phyloP scores from a whole-genome alignment of 2,888 invertebrate genomes.

The Sialis lutaria region DNA sequence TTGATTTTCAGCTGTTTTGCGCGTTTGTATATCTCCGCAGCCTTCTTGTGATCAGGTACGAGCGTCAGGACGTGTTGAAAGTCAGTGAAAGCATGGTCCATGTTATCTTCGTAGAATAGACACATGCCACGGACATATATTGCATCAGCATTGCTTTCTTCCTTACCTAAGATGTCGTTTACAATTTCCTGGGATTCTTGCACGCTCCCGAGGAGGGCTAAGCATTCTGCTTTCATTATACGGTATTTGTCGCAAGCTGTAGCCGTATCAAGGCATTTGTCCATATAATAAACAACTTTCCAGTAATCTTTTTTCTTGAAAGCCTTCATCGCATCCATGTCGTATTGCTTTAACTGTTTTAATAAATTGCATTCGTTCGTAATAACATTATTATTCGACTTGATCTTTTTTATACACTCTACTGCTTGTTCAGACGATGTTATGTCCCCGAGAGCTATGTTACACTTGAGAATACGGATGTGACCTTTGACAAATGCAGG shows the following conservation, averaged over 20 bases:
- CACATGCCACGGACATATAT: conserved; percentile 83
- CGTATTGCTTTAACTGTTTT: conserved; percentile 44
- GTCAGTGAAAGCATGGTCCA: conserved; percentile 82
- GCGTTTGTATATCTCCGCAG: conserved; percentile 71
- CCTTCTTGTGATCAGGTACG: conserved; percentile 82
- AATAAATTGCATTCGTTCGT: conserved; percentile 46
- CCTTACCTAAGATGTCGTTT: conserved; percentile 65
- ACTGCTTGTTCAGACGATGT: conserved; percentile 58
- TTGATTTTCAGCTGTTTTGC: conserved; percentile 73
- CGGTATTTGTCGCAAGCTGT: conserved; percentile 42
- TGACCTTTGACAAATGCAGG: conserved; percentile 60
- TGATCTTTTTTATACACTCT: conserved; percentile 45
- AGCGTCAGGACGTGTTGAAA: conserved; percentile 82
- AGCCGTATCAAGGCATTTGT: conserved; percentile 65
- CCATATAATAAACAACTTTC: conserved; percentile 76
- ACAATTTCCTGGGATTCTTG: conserved; percentile 81
- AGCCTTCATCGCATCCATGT: conserved; percentile 54
- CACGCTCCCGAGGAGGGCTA: conserved; percentile 64
- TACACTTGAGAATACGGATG: conserved; percentile 70
- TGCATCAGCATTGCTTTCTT: conserved; percentile 77
- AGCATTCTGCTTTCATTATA: conserved; percentile 71
- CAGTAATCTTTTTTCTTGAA: conserved; percentile 62
- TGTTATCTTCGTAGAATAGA: conserved; percentile 77
- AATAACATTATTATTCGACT: conserved; percentile 42
- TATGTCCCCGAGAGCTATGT: conserved; percentile 62